Percentiles rank a stretch among this genome's conserved stretches.
phyloP scores from a whole-genome alignment of 2,113 vertebrate species.

The Hydrochoerus hydrochaeris region DNA sequence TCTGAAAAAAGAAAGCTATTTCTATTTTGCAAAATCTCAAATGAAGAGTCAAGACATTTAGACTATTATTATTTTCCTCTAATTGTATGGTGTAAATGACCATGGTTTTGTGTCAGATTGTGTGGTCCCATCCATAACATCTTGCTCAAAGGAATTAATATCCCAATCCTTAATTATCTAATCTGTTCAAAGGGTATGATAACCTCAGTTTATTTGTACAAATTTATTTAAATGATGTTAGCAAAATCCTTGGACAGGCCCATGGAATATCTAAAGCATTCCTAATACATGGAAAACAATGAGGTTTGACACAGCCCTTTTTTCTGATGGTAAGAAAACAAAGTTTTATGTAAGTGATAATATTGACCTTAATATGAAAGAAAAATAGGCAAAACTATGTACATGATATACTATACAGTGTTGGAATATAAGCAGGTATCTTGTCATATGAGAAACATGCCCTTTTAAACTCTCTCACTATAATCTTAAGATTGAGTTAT shows the following conservation, averaged over 20 bases:
- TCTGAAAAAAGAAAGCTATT: neutral
- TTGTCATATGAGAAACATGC: no score
- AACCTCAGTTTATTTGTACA: neutral
- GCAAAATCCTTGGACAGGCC: neutral
- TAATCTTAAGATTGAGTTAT: neutral
- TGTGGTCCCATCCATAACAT: fast-evolving
- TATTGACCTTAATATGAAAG: no score
- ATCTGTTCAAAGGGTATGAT: neutral
- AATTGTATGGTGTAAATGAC: neutral
- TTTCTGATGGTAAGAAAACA: no score
- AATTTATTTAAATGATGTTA: neutral
- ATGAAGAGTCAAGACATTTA: neutral
- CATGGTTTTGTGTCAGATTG: neutral
- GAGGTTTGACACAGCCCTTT: fast-evolving
- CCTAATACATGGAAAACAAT: neutral
- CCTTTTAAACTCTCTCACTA: neutral
- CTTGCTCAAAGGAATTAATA: neutral
- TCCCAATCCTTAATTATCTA: neutral
- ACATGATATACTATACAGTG: no score
- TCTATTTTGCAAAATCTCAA: neutral
- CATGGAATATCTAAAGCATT: neutral
- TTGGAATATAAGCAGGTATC: no score
- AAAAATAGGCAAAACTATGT: no score
- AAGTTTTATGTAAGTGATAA: no score
- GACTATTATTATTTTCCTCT: neutral